Evolutionary conservation across 2,888 invertebrate species (phyloP), one percentile per base, ranked within the genome.

Genomic region (Mythimna loreyi): DNA sequence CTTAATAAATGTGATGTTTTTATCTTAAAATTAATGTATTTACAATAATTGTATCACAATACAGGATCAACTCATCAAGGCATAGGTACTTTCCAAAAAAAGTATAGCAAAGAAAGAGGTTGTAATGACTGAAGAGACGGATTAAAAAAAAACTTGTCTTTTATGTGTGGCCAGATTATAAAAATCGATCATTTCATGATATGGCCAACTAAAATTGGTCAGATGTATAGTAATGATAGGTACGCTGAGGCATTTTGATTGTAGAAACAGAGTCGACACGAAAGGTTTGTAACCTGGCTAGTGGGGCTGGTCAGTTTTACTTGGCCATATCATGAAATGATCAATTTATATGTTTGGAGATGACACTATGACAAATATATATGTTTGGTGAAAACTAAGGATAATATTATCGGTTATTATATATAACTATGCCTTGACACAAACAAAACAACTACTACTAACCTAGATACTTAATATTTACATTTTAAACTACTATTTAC

Each of bases 41-140:
- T 87, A 90, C 89, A 89, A 82, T 89, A 84, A 83, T 80, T 87
- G 87, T 93, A 93, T 93, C 93, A 93, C 93, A 93, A 89, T 90
- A 86, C 85, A 85, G 86, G 81, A 87, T 87, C 67, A 45, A 67
- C 25, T 21, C 19, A 55, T 33, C 89, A 92, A 93, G 93, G 93
- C 93, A 91, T 89, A 13, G 36, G 3, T 36, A 56, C 36, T 50
- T 25, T 23, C n/a, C 23, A 30, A 47, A 33, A 53, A 36, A 40
- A 58, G 19, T 0, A 50, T 11, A 21, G 13, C 25, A 45, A n/a
- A 28, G 1, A 30, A 36, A 56, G 25, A n/a, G 23, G 53, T 16
- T 40, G 43, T 40, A 50, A 13, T 53, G 5, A 2, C 53, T 25
- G 28, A 40, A 49, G 59, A 40, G 43, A 13, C 33, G 43, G 52